These are phyloP conservation scores for Amblyteles armatorius DNA, from an alignment of 2,888 invertebrate species.

Conservation along the genomic window DNA sequence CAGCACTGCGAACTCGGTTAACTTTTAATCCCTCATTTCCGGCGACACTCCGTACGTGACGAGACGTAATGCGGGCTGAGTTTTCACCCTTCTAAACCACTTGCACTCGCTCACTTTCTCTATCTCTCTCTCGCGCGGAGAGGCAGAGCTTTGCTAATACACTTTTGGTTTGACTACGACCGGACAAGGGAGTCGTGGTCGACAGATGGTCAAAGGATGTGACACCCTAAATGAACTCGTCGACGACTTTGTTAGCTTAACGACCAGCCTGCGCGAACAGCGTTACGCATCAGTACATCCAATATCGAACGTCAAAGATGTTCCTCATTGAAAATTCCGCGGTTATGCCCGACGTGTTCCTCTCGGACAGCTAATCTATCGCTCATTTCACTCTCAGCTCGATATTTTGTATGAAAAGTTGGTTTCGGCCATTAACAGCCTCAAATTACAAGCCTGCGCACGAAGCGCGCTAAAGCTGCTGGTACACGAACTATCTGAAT, in stretches of 20 bases:
- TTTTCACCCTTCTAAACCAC: conserved; percentile 57
- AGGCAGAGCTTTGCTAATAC: conserved; percentile 46
- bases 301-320: neutral
- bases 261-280: neutral
- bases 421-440: neutral
- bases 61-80: conserved; percentile 66
- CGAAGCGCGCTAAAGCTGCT: too few relatives aligned
- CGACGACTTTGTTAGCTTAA: conserved; percentile 22
- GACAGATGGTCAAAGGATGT: conserved; percentile 48
- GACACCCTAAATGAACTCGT: conserved; percentile 52
- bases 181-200: conserved; percentile 32
- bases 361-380: neutral
- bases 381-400: neutral
- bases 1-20: conserved; percentile 66
- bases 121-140: neutral
- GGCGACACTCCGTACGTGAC: conserved; percentile 67
- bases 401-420: neutral
- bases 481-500: too few relatives aligned
- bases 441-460: neutral
- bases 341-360: neutral
- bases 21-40: conserved; percentile 73
- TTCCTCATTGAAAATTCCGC: neutral
- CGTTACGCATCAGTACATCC: neutral
- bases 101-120: conserved; percentile 17
- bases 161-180: conserved; percentile 46